Percentiles rank a stretch among this genome's conserved stretches.
Evolutionary conservation across 2,888 invertebrate genomes (phyloP).

Genomic region (Hipparchia sbordonii): DNA sequence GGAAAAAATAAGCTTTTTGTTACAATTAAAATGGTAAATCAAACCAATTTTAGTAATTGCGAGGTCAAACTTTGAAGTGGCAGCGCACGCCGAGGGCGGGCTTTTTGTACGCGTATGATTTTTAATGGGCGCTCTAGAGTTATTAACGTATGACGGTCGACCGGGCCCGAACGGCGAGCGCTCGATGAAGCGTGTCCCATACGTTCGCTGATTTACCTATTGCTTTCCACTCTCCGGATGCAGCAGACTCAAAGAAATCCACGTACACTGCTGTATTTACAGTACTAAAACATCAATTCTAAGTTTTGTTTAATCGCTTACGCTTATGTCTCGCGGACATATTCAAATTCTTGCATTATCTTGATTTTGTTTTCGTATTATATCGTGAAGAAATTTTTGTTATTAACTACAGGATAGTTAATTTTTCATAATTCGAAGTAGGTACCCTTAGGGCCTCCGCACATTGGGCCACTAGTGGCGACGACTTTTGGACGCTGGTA

Average conservation of each 20-base stretch:
- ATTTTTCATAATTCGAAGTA: too few relatives aligned
- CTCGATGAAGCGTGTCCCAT: constrained; percentile 41
- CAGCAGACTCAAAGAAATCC: neutral
- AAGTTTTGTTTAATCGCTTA: constrained; percentile 28
- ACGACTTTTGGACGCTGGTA: too few relatives aligned
- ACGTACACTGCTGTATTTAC: neutral
- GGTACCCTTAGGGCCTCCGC: too few relatives aligned
- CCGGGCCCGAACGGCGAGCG: constrained; percentile 35
- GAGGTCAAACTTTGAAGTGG: constrained; percentile 78
- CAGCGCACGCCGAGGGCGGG: constrained; percentile 60
- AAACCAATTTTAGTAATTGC: constrained; percentile 83
- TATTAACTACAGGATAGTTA: neutral
- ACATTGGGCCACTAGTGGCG: too few relatives aligned
- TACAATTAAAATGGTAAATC: constrained; percentile 83
- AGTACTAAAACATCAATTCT: neutral
- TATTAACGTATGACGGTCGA: constrained; percentile 48
- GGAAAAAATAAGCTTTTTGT: constrained; percentile 82
- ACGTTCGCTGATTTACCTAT: constrained; percentile 34
- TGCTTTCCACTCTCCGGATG: constrained; percentile 15
- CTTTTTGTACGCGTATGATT: constrained; percentile 69
- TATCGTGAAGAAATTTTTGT: constrained; percentile 18
- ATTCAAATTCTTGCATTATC: constrained; percentile 46
- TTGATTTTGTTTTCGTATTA: constrained; percentile 40
- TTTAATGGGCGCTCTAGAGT: constrained; percentile 60
- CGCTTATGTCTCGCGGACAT: constrained; percentile 40